A percentile compares a stretch with the other conserved stretches of the same genome.
phyloP scores from a whole-genome alignment of 2,113 vertebrate genomes.

The Caranx melampygus region DNA sequence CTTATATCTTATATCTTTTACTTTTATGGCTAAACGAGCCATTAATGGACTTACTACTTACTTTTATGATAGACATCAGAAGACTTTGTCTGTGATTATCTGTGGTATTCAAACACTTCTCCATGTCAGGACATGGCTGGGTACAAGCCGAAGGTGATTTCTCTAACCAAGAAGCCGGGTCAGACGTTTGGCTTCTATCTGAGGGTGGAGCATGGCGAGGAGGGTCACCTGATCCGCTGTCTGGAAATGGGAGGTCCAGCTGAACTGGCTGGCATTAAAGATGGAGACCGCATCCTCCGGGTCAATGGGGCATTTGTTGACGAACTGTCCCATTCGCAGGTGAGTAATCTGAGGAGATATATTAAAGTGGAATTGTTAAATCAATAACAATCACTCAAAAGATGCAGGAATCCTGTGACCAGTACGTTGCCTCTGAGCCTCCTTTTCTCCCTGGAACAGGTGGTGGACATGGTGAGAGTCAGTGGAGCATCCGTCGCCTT shows the following conservation, averaged over 20 bases:
- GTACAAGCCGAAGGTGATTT: constrained; percentile 86
- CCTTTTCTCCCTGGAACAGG: constrained; percentile 76
- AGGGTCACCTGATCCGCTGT: constrained; percentile 91
- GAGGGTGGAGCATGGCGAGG: constrained; percentile 86
- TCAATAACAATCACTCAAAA: neutral
- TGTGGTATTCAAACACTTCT: neutral
- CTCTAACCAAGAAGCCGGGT: constrained; percentile 85
- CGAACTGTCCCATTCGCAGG: constrained; percentile 88
- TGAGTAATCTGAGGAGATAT: constrained; percentile 54
- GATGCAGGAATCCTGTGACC: neutral
- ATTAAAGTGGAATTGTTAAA: constrained; percentile 23
- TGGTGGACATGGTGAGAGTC: constrained; percentile 88
- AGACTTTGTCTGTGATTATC: constrained; percentile 1
- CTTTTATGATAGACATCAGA: neutral
- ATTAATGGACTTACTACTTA: neutral
- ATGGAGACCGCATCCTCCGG: constrained; percentile 92
- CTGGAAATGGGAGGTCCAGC: constrained; percentile 88
- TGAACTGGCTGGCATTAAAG: constrained; percentile 89
- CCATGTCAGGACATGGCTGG: constrained; percentile 84
- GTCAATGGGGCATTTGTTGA: constrained; percentile 92
- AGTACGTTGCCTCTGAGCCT: neutral
- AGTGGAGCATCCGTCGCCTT: constrained; percentile 86
- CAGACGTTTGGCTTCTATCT: constrained; percentile 92
- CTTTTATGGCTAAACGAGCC: neutral
- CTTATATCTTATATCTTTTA: too few species aligned